A percentile compares a stretch with the other conserved stretches of the same genome.
phyloP scores from a whole-genome alignment of 2,113 vertebrate species.

The Ptyas mucosa region DNA sequence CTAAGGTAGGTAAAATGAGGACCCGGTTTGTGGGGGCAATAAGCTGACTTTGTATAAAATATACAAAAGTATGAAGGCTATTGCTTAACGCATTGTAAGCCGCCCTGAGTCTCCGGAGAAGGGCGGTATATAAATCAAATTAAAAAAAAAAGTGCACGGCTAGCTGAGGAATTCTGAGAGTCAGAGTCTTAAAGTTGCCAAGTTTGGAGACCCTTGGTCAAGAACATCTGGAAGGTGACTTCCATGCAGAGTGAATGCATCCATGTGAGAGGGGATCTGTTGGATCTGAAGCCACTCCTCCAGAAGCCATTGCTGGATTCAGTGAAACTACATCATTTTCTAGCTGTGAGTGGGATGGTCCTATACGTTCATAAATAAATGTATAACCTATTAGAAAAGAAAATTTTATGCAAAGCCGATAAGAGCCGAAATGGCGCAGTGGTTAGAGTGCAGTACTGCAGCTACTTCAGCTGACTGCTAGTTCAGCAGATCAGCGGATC shows the following conservation, averaged over 20 bases:
- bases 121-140: no score
- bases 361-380: not conserved
- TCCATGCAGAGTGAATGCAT: not conserved
- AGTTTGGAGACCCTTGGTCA: not conserved
- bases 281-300: not conserved
- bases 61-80: no score
- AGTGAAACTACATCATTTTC: not conserved
- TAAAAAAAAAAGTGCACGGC: no score
- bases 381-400: not conserved
- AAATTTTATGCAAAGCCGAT: not conserved
- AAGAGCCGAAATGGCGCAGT: no score
- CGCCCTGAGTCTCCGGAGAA: no score
- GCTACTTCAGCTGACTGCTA: no score
- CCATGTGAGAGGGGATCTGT: not conserved
- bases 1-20: no score
- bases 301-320: not conserved
- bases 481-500: no score
- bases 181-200: not conserved
- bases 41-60: no score
- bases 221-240: not conserved
- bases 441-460: no score
- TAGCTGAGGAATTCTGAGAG: not conserved
- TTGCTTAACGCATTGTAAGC: no score
- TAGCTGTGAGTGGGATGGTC: not conserved
- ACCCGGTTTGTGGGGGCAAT: no score